Evolutionary conservation across 2,888 invertebrate genomes (phyloP), one percentile per base, ranked within the genome.

Genomic region (Prosapia bicincta): DNA sequence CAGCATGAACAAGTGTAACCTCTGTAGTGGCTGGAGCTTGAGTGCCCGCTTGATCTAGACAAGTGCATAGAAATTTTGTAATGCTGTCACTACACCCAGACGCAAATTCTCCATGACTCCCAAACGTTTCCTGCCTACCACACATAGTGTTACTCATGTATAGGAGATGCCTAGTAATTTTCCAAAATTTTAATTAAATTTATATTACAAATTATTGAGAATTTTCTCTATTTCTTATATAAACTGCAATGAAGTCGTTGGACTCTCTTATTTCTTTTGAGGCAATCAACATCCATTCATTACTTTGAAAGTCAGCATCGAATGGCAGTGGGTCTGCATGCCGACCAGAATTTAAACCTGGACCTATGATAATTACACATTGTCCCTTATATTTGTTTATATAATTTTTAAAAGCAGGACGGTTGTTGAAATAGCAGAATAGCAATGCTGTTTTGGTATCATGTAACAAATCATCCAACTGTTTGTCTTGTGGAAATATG

Each of bases 401-500:
- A 81, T 95, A 95, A 10, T 90, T 85, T 13, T 86, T 82, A 84
- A 94, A 95, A 25, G 92, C 93, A 0, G 82, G 80, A 7, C 89
- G 87, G 81, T 92, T 89, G 82, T 94, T 95, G 81, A 95, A 95
- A 82, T 95, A 95, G 82, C 94, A 95, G 83, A 95, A 95, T 69
- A 95, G 82, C 72, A 94, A 82, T 0, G 92, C 92, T 75, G 88
- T 88, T 66, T 87, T 84, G 15, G 84, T 80, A 10, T 84, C 82
- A 30, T 85, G 83, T 1, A 90, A 84, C 72, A 88, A 82, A 38
- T 82, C 78, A 5, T 82, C 82, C 68, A 85, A 84, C 0, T 80
- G 76, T 72, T 81, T 81, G 6, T 85, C 83, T 1, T 87, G 83
- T 0, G 88, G 87, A 82, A 90, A 89, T 77, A 88, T 87, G 30